Evolutionary conservation across 1,140 invertebrate genomes (phyloP).

Genomic region (Bilobella aurantiaca): DNA sequence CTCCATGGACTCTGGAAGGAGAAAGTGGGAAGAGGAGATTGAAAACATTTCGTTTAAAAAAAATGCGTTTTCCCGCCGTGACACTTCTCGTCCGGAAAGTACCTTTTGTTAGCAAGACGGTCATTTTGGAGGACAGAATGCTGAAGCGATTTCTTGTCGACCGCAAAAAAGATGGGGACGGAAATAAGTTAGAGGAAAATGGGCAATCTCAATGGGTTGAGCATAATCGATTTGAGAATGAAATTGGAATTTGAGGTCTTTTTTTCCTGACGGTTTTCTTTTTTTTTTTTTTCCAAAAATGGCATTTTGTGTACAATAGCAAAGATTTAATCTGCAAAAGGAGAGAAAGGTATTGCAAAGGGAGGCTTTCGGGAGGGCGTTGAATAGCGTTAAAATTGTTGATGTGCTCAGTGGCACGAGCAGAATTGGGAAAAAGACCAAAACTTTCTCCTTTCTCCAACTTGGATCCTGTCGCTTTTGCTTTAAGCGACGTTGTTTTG

Average conservation of each 20-base stretch:
- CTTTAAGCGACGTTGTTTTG: too few species aligned
- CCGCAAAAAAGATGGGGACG: background rate
- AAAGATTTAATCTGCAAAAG: constrained; percentile 35
- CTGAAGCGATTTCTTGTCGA: background rate
- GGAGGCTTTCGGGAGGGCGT: constrained; percentile 24
- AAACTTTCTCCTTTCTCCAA: constrained; percentile 1
- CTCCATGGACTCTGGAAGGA: constrained; percentile 22
- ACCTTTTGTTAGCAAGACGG: background rate
- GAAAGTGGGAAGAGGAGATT: background rate
- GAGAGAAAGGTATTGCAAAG: constrained; percentile 33
- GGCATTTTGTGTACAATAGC: constrained; percentile 35
- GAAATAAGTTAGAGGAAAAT: constrained; percentile 28
- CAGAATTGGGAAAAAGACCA: constrained; percentile 5
- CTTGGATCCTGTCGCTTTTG: background rate
- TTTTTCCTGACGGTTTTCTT: constrained; percentile 29
- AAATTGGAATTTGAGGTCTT: constrained; percentile 33
- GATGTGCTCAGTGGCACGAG: constrained; percentile 28
- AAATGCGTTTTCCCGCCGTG: background rate
- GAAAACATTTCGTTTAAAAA: background rate
- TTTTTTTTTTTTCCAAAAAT: constrained; percentile 23
- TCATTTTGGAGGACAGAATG: background rate
- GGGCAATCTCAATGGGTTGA: constrained; percentile 29
- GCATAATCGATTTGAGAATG: constrained; percentile 34
- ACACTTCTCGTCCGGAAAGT: background rate
- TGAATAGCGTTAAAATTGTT: constrained; percentile 37